These are phyloP conservation scores for Megatriorchis doriae DNA, from an alignment of 2,113 vertebrate genomes.

Conservation along the genomic window DNA sequence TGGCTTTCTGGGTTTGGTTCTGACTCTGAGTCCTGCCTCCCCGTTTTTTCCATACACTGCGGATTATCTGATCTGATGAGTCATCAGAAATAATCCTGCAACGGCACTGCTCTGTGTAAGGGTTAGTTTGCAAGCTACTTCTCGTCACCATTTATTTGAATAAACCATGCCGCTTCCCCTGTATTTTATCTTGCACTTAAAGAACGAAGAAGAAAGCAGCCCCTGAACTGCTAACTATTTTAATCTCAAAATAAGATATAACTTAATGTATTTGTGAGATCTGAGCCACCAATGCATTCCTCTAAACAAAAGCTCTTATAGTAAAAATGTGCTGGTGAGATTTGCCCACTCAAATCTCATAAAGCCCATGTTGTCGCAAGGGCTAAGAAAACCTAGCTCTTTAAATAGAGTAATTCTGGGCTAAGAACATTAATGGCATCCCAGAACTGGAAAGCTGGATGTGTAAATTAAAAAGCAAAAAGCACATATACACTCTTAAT, in stretches of 20 bases:
- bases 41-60: not conserved
- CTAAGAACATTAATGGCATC: slow-evolving; percentile 55
- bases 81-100: slow-evolving; percentile 19
- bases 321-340: not conserved
- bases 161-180: not conserved
- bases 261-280: not conserved
- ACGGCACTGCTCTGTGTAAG: accelerated
- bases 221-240: not conserved
- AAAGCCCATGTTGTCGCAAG: not conserved
- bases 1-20: not conserved
- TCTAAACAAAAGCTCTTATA: slow-evolving; percentile 12
- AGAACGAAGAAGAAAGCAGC: not conserved
- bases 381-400: slow-evolving; percentile 16
- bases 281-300: not conserved
- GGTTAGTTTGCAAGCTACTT: not conserved
- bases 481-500: slow-evolving; percentile 24
- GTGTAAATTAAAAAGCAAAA: slow-evolving; percentile 57
- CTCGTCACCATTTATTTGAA: not conserved
- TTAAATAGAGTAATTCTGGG: slow-evolving; percentile 18
- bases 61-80: slow-evolving; percentile 20
- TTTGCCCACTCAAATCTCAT: slow-evolving; percentile 13
- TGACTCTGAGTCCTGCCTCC: not conserved
- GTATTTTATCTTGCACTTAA: not conserved
- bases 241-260: slow-evolving; percentile 22
- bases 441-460: slow-evolving; percentile 33